Evolutionary conservation across 1,140 invertebrate species (phyloP), one percentile per base, ranked within the genome.

Genomic region (Ceratina australensis): DNA sequence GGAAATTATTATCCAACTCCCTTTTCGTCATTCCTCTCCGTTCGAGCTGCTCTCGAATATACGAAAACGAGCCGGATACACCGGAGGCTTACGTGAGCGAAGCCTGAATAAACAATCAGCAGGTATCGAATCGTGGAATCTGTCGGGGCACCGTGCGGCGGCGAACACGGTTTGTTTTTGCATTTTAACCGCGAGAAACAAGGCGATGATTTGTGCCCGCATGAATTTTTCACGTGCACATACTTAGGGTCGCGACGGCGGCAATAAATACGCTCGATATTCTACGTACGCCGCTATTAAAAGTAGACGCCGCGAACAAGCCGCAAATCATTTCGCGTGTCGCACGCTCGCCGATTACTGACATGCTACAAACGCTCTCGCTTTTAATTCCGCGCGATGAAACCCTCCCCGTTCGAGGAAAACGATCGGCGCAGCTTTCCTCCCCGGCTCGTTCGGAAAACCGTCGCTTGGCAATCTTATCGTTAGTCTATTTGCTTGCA

Each of bases 241-340:
- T 42, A 42, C 33, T 42, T 42, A 42, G 33, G 33, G 33, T 42
- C 33, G 33, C 33, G 33, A 42, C 22, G 4, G 42, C 47, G n/a
- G 42, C 47, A 28, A 50, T 77, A 71, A 71, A 71, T 33, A 71
- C 26, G 16, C 67, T 54, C 67, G 28, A 77, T 61, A 24, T 42
- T 42, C 33, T 42, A 42, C 33, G 33, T 10, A 10, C 33, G 52
- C 16, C 4, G 33, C 54, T 49, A 75, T 75, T 75, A 75, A 67
- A 68, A 67, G 73, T 68, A 66, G 73, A 75, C 42, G 67, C 13
- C 26, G 28, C 56, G 66, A 60, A 63, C 75, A 22, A 57, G 52
- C 33, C 50, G 60, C 60, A 73, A 78, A 78, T 78, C 76, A 79
- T 75, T 66, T 74, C 57, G 78, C 78, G 78, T 79, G 78, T 68